Conservation (phyloP, 2,113 vertebrate genomes). For the Galemys pyrenaicus region DNA sequence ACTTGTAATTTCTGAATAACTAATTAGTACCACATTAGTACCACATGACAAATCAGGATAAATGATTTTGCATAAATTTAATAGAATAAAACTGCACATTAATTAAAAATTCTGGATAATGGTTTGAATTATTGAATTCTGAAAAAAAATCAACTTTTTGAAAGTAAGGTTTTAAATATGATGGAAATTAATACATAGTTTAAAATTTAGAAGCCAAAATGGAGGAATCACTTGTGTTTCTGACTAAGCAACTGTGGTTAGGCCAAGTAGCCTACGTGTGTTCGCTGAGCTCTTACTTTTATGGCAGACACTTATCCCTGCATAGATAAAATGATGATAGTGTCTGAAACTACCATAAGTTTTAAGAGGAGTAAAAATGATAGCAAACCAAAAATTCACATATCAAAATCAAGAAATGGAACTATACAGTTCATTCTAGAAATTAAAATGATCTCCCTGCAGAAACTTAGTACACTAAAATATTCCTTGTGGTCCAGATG, state of each 20-base stretch:
- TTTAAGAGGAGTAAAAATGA: neutral
- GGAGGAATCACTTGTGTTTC: neutral
- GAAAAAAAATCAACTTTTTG: constrained; percentile 17
- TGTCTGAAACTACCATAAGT: neutral
- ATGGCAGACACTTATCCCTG: neutral
- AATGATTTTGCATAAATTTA: neutral
- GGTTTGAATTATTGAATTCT: neutral
- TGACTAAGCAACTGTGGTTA: neutral
- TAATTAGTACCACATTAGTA: neutral
- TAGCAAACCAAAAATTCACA: neutral
- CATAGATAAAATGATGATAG: neutral
- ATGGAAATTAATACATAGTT: neutral
- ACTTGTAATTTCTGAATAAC: neutral
- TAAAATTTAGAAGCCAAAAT: neutral
- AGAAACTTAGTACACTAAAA: neutral
- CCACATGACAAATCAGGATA: neutral
- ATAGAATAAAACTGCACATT: neutral
- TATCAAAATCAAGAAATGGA: neutral
- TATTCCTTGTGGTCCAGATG: neutral
- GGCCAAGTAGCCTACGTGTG: neutral
- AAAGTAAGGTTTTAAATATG: neutral
- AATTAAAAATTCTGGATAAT: neutral
- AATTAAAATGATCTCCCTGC: neutral
- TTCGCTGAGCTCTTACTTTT: neutral
- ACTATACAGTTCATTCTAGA: neutral